Evolutionary conservation across 2,888 invertebrate genomes (phyloP).

Genomic region (Cataglyphis altisquamis): DNA sequence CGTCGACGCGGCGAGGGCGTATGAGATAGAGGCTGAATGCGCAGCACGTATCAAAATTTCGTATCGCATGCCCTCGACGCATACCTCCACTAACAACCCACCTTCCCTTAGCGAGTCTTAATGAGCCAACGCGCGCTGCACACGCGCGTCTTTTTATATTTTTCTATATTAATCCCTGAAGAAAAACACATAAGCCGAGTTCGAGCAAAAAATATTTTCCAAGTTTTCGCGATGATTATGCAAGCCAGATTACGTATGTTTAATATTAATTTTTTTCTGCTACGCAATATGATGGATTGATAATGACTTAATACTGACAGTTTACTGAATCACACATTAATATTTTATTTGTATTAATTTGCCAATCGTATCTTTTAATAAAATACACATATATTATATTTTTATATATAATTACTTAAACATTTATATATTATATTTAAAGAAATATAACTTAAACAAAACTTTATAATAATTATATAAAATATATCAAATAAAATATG

Average conservation of each 20-base stretch:
- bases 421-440: too few relatives aligned
- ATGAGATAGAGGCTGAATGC: constrained; percentile 72
- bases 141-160: constrained; percentile 28
- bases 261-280: neutral
- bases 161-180: constrained; percentile 32
- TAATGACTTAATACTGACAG: neutral
- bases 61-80: constrained; percentile 69
- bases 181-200: neutral
- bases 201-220: neutral
- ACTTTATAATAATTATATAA: constrained; percentile 9
- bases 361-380: neutral
- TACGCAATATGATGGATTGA: neutral
- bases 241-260: neutral
- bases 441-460: neutral
- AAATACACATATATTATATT: neutral
- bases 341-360: neutral
- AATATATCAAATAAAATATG: neutral
- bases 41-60: constrained; percentile 84
- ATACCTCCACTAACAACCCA: constrained; percentile 65
- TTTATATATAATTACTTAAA: neutral
- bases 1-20: constrained; percentile 31
- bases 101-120: constrained; percentile 33
- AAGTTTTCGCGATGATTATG: neutral
- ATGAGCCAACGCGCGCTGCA: constrained; percentile 17
- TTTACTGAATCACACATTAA: neutral